Evolutionary conservation across 2,888 invertebrate species (phyloP).

Genomic region (Mellilla xanthometata): DNA sequence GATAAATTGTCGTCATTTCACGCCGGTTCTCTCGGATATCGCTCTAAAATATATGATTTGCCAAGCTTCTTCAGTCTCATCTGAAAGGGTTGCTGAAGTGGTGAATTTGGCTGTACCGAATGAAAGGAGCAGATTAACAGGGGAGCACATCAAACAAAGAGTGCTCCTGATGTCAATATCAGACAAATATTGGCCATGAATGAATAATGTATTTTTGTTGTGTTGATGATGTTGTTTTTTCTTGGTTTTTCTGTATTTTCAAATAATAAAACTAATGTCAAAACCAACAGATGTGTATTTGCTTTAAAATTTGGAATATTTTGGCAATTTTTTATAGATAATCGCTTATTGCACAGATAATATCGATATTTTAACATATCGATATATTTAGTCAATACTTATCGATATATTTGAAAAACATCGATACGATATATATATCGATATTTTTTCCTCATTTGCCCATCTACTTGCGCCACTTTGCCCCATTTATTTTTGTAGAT

Average conservation of each 20-base stretch:
- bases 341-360: slow-evolving; percentile 3
- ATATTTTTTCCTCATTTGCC: too few relatives aligned
- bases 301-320: not conserved
- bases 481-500: too few relatives aligned
- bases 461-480: too few relatives aligned
- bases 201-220: not conserved
- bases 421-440: too few relatives aligned
- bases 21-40: slow-evolving; percentile 38
- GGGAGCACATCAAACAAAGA: slow-evolving; percentile 31
- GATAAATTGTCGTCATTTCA: slow-evolving; percentile 26
- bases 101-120: slow-evolving; percentile 24
- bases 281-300: too few relatives aligned
- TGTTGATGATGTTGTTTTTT: too few relatives aligned
- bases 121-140: slow-evolving; percentile 27
- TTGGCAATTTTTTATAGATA: slow-evolving; percentile 1
- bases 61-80: slow-evolving; percentile 33
- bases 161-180: slow-evolving; percentile 29
- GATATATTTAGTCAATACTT: too few relatives aligned
- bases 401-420: too few relatives aligned
- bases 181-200: slow-evolving; percentile 22
- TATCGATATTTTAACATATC: too few relatives aligned
- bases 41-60: slow-evolving; percentile 34
- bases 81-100: slow-evolving; percentile 33
- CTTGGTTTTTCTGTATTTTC: too few relatives aligned
- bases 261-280: too few relatives aligned